Conservation (phyloP, 2,888 invertebrate species). For the Drosophila leonis region DNA sequence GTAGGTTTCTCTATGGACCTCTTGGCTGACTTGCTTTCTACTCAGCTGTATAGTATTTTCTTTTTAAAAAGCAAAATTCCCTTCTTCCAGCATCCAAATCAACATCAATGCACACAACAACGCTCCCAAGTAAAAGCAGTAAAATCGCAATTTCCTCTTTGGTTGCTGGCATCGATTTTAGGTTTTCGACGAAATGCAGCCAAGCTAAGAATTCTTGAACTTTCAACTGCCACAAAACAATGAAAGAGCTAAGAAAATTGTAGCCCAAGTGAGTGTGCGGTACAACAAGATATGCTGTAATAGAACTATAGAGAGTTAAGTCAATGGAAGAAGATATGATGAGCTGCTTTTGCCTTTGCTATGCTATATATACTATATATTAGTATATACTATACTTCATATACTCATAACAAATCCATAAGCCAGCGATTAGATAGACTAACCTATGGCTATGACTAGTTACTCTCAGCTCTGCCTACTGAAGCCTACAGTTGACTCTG, state of each 20-base stretch:
- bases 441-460: no score
- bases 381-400: neutral
- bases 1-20: conserved; percentile 17
- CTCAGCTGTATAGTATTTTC: conserved; percentile 53
- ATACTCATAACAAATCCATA: no score
- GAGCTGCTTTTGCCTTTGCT: neutral
- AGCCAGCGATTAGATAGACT: no score
- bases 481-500: no score
- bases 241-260: neutral
- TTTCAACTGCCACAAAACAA: conserved; percentile 8
- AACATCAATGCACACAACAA: conserved; percentile 54
- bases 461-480: neutral
- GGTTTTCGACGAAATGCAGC: conserved; percentile 23
- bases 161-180: conserved; percentile 30
- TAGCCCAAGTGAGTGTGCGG: no score
- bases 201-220: conserved; percentile 32
- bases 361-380: neutral
- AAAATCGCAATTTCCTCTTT: conserved; percentile 73
- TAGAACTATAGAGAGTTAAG: neutral
- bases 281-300: neutral
- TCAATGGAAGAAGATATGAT: neutral
- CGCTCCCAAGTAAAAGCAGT: conserved; percentile 56
- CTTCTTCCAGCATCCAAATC: conserved; percentile 57
- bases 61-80: conserved; percentile 52
- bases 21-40: conserved; percentile 19